Evolutionary conservation across 1,140 invertebrate genomes (phyloP).

Genomic region (Hyles euphorbiae): DNA sequence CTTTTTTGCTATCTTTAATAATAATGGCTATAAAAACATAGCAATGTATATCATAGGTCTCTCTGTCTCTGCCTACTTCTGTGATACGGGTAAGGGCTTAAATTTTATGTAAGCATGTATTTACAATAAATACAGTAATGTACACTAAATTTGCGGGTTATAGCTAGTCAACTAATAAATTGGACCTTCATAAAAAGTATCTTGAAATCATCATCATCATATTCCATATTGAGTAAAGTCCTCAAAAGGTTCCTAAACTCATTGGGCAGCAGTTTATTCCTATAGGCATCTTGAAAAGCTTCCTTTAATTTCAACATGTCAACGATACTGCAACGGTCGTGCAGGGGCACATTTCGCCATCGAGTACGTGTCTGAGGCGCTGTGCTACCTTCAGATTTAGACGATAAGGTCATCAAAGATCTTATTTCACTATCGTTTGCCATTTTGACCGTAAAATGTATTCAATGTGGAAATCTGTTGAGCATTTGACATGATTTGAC

Average conservation of each 20-base stretch:
- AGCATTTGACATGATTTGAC: too few relatives aligned
- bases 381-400: slow-evolving; percentile 46
- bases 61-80: too few relatives aligned
- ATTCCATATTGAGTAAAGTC: slow-evolving; percentile 54
- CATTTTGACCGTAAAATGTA: slow-evolving; percentile 27
- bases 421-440: slow-evolving; percentile 47
- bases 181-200: slow-evolving; percentile 66
- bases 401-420: slow-evolving; percentile 46
- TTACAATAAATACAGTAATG: too few relatives aligned
- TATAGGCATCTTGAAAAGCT: slow-evolving; percentile 44
- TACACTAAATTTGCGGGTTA: too few relatives aligned
- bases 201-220: slow-evolving; percentile 66
- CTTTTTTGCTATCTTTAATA: too few relatives aligned
- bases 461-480: not conserved
- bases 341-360: slow-evolving; percentile 51
- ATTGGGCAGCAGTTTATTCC: slow-evolving; percentile 43
- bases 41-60: too few relatives aligned
- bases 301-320: slow-evolving; percentile 63
- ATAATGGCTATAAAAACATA: too few relatives aligned
- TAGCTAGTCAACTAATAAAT: too few relatives aligned
- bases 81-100: too few relatives aligned
- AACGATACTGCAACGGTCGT: slow-evolving; percentile 51
- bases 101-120: too few relatives aligned
- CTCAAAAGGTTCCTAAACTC: slow-evolving; percentile 48
- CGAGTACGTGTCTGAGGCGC: slow-evolving; percentile 23